Evolutionary conservation across 2,797 vertebrate genomes (phyloP), one percentile per base, ranked within the genome.

Genomic region (Micropoecilia bifurca): DNA sequence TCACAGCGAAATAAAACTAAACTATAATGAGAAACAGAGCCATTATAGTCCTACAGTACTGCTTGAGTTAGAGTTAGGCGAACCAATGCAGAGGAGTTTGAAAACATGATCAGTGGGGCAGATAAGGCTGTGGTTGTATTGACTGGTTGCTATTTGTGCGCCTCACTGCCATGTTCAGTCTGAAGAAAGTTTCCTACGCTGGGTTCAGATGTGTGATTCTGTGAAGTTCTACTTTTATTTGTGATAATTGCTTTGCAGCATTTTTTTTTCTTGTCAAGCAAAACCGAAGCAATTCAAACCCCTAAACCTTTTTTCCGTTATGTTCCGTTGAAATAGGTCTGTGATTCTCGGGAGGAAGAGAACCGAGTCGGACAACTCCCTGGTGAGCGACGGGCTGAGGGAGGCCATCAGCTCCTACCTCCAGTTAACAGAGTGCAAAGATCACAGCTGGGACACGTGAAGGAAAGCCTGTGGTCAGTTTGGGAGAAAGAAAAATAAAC

Each of bases 371-470:
- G 94, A 93, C 12, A 90, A 94, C 2, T 95, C 93, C 43, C 94
- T 96, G 76, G 92, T 98, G 90, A 99, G 97, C 1, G 95, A 95
- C 77, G 97, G 97, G 1, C 94, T 97, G 77, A 93, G 96, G 80
- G 97, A 99, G 68, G 94, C 97, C 88, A 94, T 98, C 85, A 95
- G 83, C 91, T 97, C 97, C 77, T 98, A 98, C 88, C 92, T 97
- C 79, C 95, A 94, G 95, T 92, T 98, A 92, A 96, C 97, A 0
- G 96, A 97, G 0, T 87, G 84, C 0, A 45, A n/a, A 2, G 79
- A 81, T 0, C n/a, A 92, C 59, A 81, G 83, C 84, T 95, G 93
- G 92, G 91, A 95, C 72, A 87, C 85, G 30, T 94, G 93, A 94
- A 71, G 57, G 73, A 72, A n/a, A 81, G 50, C 69, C 12, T 1